phyloP scores from a whole-genome alignment of 2,888 invertebrate species.

The Watsonalla cultraria region DNA sequence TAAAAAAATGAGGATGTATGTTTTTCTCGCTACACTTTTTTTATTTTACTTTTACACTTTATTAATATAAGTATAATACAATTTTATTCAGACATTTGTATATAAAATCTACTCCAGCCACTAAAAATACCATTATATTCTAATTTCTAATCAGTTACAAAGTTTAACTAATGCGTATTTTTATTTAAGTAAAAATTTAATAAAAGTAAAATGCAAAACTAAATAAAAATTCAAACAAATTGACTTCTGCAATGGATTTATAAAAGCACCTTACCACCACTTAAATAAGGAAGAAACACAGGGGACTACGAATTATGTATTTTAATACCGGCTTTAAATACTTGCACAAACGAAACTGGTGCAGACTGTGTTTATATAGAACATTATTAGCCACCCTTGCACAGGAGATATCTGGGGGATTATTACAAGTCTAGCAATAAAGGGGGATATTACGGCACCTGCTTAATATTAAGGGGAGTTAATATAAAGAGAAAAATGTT shows the following conservation, averaged over 20 bases:
- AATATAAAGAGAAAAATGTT: constrained; percentile 44
- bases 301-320: constrained; percentile 5
- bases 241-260: neutral
- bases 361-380: constrained; percentile 49
- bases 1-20: too few relatives aligned
- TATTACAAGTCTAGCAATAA: constrained; percentile 68
- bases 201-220: too few relatives aligned
- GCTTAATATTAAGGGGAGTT: constrained; percentile 64
- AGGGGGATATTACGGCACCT: constrained; percentile 61
- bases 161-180: too few relatives aligned
- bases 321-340: constrained; percentile 18
- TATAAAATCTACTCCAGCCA: too few relatives aligned
- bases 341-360: constrained; percentile 32
- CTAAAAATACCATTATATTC: too few relatives aligned
- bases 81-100: too few relatives aligned
- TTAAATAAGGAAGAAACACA: neutral
- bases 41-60: too few relatives aligned
- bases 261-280: neutral
- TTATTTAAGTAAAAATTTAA: too few relatives aligned
- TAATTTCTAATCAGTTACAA: too few relatives aligned
- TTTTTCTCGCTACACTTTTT: too few relatives aligned
- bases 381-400: constrained; percentile 42
- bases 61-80: too few relatives aligned
- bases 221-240: neutral
- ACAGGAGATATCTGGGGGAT: constrained; percentile 44